phyloP scores from a whole-genome alignment of 2,888 invertebrate genomes.

The Belgica antarctica region DNA sequence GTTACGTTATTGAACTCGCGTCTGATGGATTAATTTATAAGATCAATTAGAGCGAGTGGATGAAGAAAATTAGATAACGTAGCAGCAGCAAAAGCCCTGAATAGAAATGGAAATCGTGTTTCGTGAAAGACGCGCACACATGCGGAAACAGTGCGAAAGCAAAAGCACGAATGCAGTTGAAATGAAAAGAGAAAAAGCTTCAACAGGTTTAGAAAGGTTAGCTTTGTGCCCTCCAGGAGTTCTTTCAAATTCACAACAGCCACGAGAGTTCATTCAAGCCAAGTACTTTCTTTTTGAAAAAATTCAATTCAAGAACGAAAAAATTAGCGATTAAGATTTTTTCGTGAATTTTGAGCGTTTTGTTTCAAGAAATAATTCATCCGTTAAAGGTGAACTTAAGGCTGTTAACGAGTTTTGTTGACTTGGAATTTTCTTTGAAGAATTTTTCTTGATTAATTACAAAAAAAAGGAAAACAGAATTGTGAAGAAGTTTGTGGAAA shows the following conservation, averaged over 20 bases:
- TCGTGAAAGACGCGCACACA: slow-evolving; percentile 6
- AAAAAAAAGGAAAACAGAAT: no score
- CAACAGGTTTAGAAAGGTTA: slow-evolving; percentile 36
- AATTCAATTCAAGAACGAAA: no score
- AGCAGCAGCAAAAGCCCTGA: neutral
- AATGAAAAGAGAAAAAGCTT: slow-evolving; percentile 32
- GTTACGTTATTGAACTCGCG: slow-evolving; percentile 32
- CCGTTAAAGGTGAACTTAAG: no score
- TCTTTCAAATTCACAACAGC: neutral
- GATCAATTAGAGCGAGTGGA: slow-evolving; percentile 19
- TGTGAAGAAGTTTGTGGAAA: no score
- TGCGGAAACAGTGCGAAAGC: neutral
- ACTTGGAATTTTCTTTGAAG: no score
- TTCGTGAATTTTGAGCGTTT: no score
- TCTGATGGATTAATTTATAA: slow-evolving; percentile 40
- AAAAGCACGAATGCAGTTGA: neutral
- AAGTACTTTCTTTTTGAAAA: no score
- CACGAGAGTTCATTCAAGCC: neutral
- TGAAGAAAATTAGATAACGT: slow-evolving; percentile 15
- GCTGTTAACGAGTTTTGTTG: no score
- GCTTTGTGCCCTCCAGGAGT: neutral
- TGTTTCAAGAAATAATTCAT: no score
- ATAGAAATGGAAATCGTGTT: neutral
- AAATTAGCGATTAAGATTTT: no score
- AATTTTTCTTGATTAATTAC: no score